A percentile compares a stretch with the other conserved stretches of the same genome.
These are phyloP conservation scores for Papilio glaucus DNA, from an alignment of 1,140 invertebrate species.

Conservation along the genomic window DNA sequence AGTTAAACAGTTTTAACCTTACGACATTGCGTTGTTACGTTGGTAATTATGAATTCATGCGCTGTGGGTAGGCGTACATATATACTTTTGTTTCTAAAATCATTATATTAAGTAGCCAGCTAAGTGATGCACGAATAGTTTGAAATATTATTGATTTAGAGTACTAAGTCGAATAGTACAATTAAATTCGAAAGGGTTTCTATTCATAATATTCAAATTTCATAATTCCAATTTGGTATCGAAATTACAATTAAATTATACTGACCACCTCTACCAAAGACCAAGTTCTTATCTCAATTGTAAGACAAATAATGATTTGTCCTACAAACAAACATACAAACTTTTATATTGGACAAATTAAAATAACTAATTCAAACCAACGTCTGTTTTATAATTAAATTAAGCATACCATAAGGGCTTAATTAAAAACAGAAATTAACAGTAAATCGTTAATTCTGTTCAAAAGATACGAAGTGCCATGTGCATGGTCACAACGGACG, in stretches of 20 bases:
- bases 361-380: background rate
- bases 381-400: background rate
- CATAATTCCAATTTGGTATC: too few relatives aligned
- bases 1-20: constrained; percentile 31
- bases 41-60: background rate
- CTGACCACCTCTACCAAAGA: too few relatives aligned
- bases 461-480: constrained; percentile 27
- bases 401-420: background rate
- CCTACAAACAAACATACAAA: background rate
- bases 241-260: too few relatives aligned
- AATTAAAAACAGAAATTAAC: constrained; percentile 20
- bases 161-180: too few relatives aligned
- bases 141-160: background rate
- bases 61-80: background rate
- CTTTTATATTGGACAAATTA: too few relatives aligned
- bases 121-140: background rate
- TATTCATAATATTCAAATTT: too few relatives aligned
- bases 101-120: background rate
- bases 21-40: constrained; percentile 3
- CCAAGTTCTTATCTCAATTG: too few relatives aligned
- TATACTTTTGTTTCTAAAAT: background rate
- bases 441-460: constrained; percentile 28
- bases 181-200: too few relatives aligned
- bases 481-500: constrained; percentile 37
- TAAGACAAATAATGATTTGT: too few relatives aligned